These are phyloP conservation scores for Aptenodytes forsteri DNA, from an alignment of 2,113 vertebrate species.

Conservation along the genomic window DNA sequence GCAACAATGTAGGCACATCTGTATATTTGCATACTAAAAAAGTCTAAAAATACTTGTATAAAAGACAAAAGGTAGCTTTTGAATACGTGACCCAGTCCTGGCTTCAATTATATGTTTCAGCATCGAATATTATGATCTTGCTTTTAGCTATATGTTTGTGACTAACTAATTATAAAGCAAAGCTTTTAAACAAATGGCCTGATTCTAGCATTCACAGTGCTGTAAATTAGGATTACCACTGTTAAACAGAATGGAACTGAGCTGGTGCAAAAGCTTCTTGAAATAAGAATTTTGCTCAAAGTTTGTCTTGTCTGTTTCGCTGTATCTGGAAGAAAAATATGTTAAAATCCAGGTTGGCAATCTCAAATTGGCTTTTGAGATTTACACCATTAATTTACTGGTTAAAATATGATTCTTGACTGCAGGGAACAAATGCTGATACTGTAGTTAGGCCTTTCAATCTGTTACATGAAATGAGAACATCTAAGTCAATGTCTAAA, in stretches of 20 bases:
- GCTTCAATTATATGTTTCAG: conserved; percentile 70
- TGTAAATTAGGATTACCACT: not conserved
- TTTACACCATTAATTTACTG: not conserved
- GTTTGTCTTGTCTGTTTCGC: conserved; percentile 28
- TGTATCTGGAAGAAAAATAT: not conserved
- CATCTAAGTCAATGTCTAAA: not conserved
- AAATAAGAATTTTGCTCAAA: conserved; percentile 9
- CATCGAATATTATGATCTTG: conserved; percentile 61
- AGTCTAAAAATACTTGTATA: conserved; percentile 68
- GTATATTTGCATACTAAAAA: conserved; percentile 66
- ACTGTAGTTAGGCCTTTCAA: not conserved
- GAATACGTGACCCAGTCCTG: conserved; percentile 44
- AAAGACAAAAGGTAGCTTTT: conserved; percentile 67
- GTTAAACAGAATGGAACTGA: not conserved
- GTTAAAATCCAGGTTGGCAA: not conserved
- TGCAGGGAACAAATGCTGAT: not conserved
- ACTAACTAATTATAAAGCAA: conserved; percentile 74
- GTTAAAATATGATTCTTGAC: not conserved
- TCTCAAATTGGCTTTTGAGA: not conserved
- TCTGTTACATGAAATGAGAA: not conserved
- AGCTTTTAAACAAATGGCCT: conserved; percentile 46
- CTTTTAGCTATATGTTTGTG: conserved; percentile 64
- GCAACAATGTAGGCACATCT: conserved; percentile 63
- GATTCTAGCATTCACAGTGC: not conserved
- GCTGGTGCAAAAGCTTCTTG: not conserved